These are phyloP conservation scores for Gnathonemus longibarbis DNA, from an alignment of 2,113 vertebrate genomes.

Conservation along the genomic window DNA sequence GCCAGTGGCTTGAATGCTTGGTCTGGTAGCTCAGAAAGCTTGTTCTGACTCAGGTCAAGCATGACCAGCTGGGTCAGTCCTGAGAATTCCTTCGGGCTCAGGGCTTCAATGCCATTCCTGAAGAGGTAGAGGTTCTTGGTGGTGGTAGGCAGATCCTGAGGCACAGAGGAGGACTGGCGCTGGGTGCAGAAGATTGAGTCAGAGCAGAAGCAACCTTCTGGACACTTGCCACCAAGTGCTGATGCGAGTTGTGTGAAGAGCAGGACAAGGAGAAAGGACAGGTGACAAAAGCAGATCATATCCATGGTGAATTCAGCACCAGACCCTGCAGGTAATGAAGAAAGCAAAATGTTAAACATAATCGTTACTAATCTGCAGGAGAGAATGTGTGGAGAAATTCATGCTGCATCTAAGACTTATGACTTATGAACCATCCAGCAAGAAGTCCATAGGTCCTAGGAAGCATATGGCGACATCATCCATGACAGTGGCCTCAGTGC, in stretches of 20 bases:
- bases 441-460: not conserved
- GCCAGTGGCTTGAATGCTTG: conserved; percentile 73
- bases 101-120: conserved; percentile 72
- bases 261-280: conserved; percentile 46
- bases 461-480: not conserved
- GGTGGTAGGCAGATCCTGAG: conserved; percentile 56
- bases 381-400: not conserved
- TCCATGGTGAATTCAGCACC: conserved; percentile 4
- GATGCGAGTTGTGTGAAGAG: conserved; percentile 37
- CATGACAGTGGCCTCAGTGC: not conserved
- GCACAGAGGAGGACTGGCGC: conserved; percentile 58
- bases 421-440: not conserved
- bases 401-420: not conserved
- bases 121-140: conserved; percentile 77
- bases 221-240: conserved; percentile 45
- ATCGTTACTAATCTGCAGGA: not conserved
- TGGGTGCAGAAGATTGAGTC: conserved; percentile 52
- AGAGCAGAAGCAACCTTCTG: conserved; percentile 50
- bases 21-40: conserved; percentile 70
- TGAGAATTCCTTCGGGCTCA: conserved; percentile 66
- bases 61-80: conserved; percentile 70
- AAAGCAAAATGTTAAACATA: not conserved
- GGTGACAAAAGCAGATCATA: conserved; percentile 28
- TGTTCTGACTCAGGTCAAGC: conserved; percentile 90
- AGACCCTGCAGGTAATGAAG: not conserved